These are phyloP conservation scores for Hypsibius dujardini DNA, from an alignment of 1,140 invertebrate species.

Conservation along the genomic window DNA sequence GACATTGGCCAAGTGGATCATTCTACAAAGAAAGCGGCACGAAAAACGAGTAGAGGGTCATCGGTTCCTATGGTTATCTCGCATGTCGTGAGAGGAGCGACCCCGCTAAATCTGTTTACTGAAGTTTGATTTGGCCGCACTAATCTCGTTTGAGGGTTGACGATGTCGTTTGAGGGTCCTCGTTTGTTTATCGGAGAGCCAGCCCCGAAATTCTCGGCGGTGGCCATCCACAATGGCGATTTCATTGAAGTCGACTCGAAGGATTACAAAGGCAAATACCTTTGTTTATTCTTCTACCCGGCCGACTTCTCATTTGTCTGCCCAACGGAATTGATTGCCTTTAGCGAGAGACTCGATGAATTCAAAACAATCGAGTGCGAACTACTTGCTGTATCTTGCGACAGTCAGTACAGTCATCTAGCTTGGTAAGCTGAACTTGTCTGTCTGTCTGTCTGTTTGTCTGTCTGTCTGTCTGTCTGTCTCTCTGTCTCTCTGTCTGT, in stretches of 20 bases:
- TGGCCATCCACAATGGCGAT: background rate
- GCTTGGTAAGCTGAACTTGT: constrained; percentile 31
- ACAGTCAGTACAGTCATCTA: constrained; percentile 37
- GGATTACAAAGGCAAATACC: background rate
- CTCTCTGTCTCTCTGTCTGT: too few relatives aligned
- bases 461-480: too few relatives aligned
- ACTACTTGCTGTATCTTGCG: constrained; percentile 33
- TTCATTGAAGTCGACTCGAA: background rate
- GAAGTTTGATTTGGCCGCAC: too few relatives aligned
- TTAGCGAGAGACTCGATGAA: constrained; percentile 55
- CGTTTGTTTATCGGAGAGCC: background rate
- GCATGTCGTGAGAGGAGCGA: too few relatives aligned
- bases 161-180: constrained; percentile 9
- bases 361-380: constrained; percentile 48
- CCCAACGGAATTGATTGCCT: constrained; percentile 73
- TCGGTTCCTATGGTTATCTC: too few relatives aligned
- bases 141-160: background rate
- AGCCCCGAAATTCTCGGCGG: background rate
- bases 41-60: too few relatives aligned
- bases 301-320: constrained; percentile 45
- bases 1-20: too few relatives aligned
- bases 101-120: too few relatives aligned
- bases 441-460: too few relatives aligned
- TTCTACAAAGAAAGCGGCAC: too few relatives aligned
- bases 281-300: background rate